Evolutionary conservation across 2,888 invertebrate genomes (phyloP).

Genomic region (Polydrusus pterygomalis): DNA sequence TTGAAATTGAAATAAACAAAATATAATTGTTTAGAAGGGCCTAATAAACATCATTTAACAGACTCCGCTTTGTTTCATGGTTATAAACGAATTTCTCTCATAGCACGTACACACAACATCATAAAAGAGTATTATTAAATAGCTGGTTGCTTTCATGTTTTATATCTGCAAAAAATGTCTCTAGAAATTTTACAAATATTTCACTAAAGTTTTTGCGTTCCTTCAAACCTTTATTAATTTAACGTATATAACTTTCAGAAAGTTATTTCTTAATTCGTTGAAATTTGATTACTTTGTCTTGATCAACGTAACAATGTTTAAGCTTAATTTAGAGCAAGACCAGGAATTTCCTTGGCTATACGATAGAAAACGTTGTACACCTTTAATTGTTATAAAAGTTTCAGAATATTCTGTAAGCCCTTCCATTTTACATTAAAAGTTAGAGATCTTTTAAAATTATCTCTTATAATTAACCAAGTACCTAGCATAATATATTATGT

Average conservation of each 20-base stretch:
- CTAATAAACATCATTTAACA: neutral
- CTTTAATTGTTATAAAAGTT: no score
- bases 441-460: no score
- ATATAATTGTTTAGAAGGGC: no score
- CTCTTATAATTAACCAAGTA: no score
- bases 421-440: no score
- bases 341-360: neutral
- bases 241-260: neutral
- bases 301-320: constrained; percentile 2
- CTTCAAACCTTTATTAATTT: neutral
- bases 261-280: neutral
- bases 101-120: constrained; percentile 17
- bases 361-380: no score
- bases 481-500: no score
- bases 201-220: constrained; percentile 1
- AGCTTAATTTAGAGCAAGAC: constrained; percentile 1
- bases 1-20: no score
- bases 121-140: constrained; percentile 27
- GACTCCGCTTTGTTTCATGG: neutral
- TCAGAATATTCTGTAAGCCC: no score
- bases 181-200: constrained; percentile 24
- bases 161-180: constrained; percentile 14
- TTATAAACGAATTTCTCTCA: constrained; percentile 3
- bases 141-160: constrained; percentile 19
- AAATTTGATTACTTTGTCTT: constrained; percentile 16